Percentiles rank a stretch among this genome's conserved stretches.
phyloP scores from a whole-genome alignment of 2,888 invertebrate species.

The Brachyopa scutellaris region DNA sequence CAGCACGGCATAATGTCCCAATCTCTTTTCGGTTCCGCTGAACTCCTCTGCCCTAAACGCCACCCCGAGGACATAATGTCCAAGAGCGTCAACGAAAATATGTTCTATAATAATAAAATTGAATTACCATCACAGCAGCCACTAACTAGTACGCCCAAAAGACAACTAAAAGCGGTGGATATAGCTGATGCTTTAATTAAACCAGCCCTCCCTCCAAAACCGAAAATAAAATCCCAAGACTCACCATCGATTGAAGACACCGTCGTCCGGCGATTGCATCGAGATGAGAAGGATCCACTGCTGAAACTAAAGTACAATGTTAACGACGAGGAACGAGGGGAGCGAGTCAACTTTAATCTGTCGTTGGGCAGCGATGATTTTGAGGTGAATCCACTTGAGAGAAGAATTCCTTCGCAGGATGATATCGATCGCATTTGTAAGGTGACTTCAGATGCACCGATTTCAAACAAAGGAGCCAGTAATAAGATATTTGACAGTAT shows the following conservation, averaged over 20 bases:
- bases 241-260: constrained; percentile 54
- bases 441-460: constrained; percentile 92
- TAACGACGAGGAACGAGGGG: constrained; percentile 59
- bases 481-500: constrained; percentile 92
- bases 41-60: constrained; percentile 78
- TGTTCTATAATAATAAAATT: constrained; percentile 81
- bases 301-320: constrained; percentile 74
- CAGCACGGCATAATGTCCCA: constrained; percentile 80
- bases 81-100: constrained; percentile 80
- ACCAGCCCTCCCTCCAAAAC: constrained; percentile 51
- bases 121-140: constrained; percentile 75
- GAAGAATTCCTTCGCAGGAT: constrained; percentile 88
- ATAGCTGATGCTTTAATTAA: constrained; percentile 74
- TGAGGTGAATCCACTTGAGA: constrained; percentile 81
- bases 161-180: constrained; percentile 76
- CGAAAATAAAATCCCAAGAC: constrained; percentile 14
- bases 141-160: constrained; percentile 78
- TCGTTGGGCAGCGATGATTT: constrained; percentile 81
- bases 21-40: constrained; percentile 81
- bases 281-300: constrained; percentile 73
- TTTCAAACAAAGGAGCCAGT: constrained; percentile 87
- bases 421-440: constrained; percentile 94
- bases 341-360: constrained; percentile 79
- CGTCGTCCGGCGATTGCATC: constrained; percentile 52
- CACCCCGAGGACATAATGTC: constrained; percentile 79